These are phyloP conservation scores for Carettochelys insculpta DNA, from an alignment of 2,113 vertebrate genomes.

Conservation along the genomic window DNA sequence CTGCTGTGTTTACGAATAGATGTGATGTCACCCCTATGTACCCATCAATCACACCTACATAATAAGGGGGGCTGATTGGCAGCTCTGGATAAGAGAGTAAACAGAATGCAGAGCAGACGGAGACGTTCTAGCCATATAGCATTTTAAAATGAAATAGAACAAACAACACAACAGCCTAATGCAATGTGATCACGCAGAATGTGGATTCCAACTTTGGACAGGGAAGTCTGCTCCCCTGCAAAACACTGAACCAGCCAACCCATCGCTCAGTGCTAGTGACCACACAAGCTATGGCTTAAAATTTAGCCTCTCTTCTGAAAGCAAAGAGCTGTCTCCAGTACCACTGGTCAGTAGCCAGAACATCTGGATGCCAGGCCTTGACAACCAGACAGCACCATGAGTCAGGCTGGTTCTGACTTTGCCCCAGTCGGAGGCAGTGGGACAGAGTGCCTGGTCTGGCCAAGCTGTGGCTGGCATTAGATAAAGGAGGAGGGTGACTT, in stretches of 20 bases:
- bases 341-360: not conserved
- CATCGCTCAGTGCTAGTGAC: not conserved
- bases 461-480: not conserved
- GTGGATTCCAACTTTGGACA: not conserved
- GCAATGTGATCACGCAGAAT: not conserved
- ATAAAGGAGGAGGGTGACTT: not conserved
- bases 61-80: conserved; percentile 13
- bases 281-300: not conserved
- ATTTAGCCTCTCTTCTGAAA: not conserved
- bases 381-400: not conserved
- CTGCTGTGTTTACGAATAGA: not conserved
- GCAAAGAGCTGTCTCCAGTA: not conserved
- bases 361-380: not conserved
- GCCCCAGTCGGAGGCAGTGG: not conserved
- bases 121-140: not conserved
- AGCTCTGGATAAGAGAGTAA: not conserved
- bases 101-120: not conserved
- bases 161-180: not conserved
- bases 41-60: conserved; percentile 1
- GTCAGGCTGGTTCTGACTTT: too few relatives aligned
- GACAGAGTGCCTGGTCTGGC: not conserved
- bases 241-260: not conserved
- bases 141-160: not conserved
- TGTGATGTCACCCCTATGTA: not conserved
- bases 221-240: not conserved